These are phyloP conservation scores for Dendrophyllia cribrosa DNA, from an alignment of 64 coral and sea anemone species.

Conservation along the genomic window DNA sequence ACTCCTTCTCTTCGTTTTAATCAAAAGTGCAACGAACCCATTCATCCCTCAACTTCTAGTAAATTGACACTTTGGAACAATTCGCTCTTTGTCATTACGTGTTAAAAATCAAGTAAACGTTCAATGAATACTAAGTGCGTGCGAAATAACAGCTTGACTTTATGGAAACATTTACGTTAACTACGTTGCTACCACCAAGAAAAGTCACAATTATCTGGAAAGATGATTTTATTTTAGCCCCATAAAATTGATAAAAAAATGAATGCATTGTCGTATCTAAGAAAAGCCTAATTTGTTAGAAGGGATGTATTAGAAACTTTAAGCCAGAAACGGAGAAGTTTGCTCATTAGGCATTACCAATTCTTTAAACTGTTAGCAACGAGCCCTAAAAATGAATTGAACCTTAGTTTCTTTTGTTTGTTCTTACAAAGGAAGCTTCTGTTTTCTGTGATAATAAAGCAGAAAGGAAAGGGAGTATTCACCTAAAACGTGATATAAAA, in stretches of 20 bases:
- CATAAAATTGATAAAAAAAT: background rate
- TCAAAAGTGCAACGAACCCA: background rate
- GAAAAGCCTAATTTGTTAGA: too few relatives aligned
- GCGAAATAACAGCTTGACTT: conserved; percentile 32
- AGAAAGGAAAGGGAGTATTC: background rate
- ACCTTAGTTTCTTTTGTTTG: background rate
- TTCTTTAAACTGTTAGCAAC: background rate
- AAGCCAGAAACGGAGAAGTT: too few relatives aligned
- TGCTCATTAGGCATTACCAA: too few relatives aligned
- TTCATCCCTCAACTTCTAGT: background rate
- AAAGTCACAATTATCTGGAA: background rate
- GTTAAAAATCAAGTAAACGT: conserved; percentile 10
- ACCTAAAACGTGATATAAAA: background rate
- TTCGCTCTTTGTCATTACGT: background rate
- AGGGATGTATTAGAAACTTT: too few relatives aligned
- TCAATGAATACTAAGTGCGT: conserved; percentile 4
- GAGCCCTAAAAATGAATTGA: background rate
- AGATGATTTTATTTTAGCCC: background rate
- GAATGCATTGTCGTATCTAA: too few relatives aligned
- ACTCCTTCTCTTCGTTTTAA: background rate
- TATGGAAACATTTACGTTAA: background rate
- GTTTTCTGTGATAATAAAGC: background rate
- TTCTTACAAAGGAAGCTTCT: background rate
- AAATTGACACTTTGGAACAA: conserved; percentile 21
- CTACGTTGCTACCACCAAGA: background rate